These are phyloP conservation scores for Podarcis siculus DNA, from an alignment of 2,797 vertebrate genomes.

Conservation along the genomic window DNA sequence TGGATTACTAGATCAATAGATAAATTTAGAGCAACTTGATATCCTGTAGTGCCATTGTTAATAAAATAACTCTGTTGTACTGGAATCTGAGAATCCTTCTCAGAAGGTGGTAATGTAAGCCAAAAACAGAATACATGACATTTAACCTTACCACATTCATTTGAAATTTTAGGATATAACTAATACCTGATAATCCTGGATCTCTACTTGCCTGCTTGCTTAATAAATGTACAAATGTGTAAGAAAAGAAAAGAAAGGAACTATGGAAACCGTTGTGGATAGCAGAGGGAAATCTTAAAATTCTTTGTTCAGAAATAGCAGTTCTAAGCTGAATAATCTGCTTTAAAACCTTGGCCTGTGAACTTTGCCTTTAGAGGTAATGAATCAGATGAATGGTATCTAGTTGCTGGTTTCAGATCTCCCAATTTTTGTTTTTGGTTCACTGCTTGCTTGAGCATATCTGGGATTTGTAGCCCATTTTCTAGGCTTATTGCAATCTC, in stretches of 20 bases:
- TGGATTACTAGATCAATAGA: background rate
- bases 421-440: slow-evolving; percentile 89
- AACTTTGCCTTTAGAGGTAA: slow-evolving; percentile 79
- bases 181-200: background rate
- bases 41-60: background rate
- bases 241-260: background rate
- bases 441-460: slow-evolving; percentile 85
- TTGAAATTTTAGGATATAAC: slow-evolving; percentile 21
- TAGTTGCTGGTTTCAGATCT: slow-evolving; percentile 85
- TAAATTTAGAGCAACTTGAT: background rate
- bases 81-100: background rate
- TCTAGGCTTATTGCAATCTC: slow-evolving; percentile 89
- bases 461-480: slow-evolving; percentile 91
- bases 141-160: background rate
- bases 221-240: background rate
- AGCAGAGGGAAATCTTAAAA: slow-evolving; percentile 31
- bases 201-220: slow-evolving; percentile 7
- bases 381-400: slow-evolving; percentile 82
- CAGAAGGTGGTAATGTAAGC: background rate
- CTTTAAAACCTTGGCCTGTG: slow-evolving; percentile 86
- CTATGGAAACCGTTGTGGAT: slow-evolving; percentile 30
- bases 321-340: slow-evolving; percentile 68
- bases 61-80: background rate
- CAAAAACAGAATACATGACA: background rate
- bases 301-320: slow-evolving; percentile 60